These are phyloP conservation scores for Corythoichthys intestinalis DNA, from an alignment of 2,113 vertebrate genomes.

Conservation along the genomic window DNA sequence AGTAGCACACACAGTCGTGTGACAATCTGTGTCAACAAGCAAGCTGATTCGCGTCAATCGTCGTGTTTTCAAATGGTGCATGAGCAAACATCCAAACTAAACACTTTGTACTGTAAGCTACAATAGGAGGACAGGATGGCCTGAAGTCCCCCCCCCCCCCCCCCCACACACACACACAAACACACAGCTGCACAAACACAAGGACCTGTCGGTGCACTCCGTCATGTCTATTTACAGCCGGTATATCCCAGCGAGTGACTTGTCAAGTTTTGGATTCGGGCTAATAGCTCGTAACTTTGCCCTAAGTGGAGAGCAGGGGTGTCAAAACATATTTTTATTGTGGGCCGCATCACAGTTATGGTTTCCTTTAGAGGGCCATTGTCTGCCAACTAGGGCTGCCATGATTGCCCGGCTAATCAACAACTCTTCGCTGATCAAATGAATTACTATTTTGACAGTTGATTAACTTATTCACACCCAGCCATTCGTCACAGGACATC, in stretches of 20 bases:
- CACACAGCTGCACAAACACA: constrained; percentile 4
- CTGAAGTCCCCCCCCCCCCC: background rate
- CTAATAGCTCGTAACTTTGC: background rate
- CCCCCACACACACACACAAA: background rate
- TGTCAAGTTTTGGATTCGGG: background rate
- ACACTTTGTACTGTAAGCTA: background rate
- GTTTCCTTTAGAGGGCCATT: too few species aligned
- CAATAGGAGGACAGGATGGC: background rate
- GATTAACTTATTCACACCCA: too few species aligned
- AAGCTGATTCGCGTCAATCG: background rate
- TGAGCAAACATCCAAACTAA: constrained; percentile 6
- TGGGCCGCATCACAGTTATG: too few species aligned
- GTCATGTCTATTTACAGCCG: background rate
- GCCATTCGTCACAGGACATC: too few species aligned
- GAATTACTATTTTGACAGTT: too few species aligned
- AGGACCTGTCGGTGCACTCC: background rate
- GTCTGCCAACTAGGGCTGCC: too few species aligned
- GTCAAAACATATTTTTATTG: too few species aligned
- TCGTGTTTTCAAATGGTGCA: constrained; percentile 1
- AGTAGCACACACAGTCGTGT: background rate
- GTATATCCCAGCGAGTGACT: background rate
- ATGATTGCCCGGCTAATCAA: too few species aligned
- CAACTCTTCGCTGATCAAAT: too few species aligned
- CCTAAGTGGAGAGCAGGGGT: background rate
- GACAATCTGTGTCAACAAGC: background rate